phyloP scores from a whole-genome alignment of 1,140 invertebrate genomes.

The Pseudachorutes palmiensis region DNA sequence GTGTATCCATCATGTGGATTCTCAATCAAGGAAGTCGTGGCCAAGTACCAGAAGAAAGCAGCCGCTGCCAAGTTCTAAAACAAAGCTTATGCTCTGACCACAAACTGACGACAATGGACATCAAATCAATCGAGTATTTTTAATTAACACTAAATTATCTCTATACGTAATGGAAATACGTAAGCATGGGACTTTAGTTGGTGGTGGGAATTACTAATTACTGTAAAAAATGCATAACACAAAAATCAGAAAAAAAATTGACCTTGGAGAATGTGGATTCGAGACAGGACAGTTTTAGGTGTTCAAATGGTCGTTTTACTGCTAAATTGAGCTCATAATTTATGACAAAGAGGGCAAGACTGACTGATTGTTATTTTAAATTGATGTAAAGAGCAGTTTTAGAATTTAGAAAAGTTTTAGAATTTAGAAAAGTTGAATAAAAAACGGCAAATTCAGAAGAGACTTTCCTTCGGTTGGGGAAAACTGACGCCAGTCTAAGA shows the following conservation, averaged over 20 bases:
- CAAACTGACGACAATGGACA: not conserved
- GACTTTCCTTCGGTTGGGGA: too few species aligned
- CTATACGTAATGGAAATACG: not conserved
- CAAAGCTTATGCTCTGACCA: not conserved
- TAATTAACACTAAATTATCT: not conserved
- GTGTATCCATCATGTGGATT: conserved; percentile 29
- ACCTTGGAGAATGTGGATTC: too few species aligned
- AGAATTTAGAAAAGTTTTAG: not conserved
- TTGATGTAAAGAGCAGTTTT: too few species aligned
- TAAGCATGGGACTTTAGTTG: not conserved
- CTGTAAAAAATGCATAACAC: not conserved
- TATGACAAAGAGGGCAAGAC: not conserved
- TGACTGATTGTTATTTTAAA: not conserved
- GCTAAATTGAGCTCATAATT: too few species aligned
- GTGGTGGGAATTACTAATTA: not conserved
- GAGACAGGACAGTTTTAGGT: too few species aligned
- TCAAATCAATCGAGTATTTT: not conserved
- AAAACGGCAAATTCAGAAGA: too few species aligned
- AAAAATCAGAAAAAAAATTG: not conserved
- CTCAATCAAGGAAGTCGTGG: conserved; percentile 32
- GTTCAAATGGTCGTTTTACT: too few species aligned
- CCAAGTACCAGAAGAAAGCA: conserved; percentile 22
- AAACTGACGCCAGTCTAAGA: too few species aligned
- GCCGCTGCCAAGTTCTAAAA: conserved; percentile 4
- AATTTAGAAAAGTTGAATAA: not conserved